Evolutionary conservation across 1,140 invertebrate species (phyloP).

Genomic region (Drosophila pallidifrons): DNA sequence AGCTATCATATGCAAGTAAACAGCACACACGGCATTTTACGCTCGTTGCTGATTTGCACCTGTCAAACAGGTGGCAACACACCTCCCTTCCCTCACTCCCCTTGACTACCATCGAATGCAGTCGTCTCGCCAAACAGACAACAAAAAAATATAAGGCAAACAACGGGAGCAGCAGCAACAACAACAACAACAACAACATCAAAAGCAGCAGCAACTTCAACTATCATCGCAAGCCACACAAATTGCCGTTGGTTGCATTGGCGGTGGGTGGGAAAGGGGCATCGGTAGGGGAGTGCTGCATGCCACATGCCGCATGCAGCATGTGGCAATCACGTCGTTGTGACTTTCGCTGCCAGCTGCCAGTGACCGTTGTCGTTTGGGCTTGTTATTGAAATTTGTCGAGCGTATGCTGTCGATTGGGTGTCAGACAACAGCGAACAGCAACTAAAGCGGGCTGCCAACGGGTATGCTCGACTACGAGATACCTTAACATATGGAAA

Average conservation of each 20-base stretch:
- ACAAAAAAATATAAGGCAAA: background rate
- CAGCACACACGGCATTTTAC: background rate
- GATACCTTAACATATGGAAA: too few species aligned
- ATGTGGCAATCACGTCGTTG: constrained; percentile 30
- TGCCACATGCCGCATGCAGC: background rate
- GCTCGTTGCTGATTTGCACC: constrained; percentile 15
- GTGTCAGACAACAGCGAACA: constrained; percentile 36
- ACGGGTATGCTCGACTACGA: too few species aligned
- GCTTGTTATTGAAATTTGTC: constrained; percentile 75
- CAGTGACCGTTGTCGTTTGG: constrained; percentile 24
- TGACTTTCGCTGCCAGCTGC: constrained; percentile 28
- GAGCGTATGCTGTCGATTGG: constrained; percentile 64
- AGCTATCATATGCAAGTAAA: constrained; percentile 4
- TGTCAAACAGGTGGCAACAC: constrained; percentile 57
- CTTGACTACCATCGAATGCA: background rate
- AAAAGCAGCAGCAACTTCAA: background rate
- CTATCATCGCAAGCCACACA: constrained; percentile 17
- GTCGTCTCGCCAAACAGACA: background rate
- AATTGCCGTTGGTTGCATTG: constrained; percentile 16
- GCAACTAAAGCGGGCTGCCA: background rate
- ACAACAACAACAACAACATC: background rate
- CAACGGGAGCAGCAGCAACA: background rate
- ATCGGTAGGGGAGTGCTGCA: too few species aligned
- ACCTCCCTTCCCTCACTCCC: background rate
- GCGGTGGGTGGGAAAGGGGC: background rate